Conservation (phyloP, 2,888 invertebrate species). For the Ectemnius continuus region DNA sequence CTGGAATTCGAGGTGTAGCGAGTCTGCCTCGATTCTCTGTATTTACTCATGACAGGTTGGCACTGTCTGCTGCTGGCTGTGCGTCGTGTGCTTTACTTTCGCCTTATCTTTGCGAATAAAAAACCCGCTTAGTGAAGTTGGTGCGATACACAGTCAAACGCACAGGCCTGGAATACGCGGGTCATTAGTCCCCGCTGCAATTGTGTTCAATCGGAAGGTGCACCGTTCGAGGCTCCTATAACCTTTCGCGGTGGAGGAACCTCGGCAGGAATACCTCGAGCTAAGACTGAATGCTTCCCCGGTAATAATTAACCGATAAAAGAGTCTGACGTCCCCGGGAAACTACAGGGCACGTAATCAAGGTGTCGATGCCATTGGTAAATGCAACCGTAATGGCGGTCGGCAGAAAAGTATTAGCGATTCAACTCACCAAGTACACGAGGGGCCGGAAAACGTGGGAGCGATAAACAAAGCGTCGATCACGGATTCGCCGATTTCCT, state of each 20-base stretch:
- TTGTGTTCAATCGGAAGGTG: constrained; percentile 28
- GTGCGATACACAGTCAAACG: not conserved
- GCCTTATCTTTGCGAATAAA: not conserved
- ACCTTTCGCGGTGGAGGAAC: too few species aligned
- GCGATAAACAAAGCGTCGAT: not conserved
- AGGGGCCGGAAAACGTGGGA: not conserved
- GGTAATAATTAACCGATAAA: not conserved
- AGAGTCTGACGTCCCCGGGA: not conserved
- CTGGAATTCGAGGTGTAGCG: too few species aligned
- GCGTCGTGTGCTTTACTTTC: too few species aligned
- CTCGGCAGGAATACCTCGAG: not conserved
- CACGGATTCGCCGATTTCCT: too few species aligned
- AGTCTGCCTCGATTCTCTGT: not conserved
- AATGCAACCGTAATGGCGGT: constrained; percentile 56
- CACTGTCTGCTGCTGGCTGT: too few species aligned
- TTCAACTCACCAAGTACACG: constrained; percentile 17
- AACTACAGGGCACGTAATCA: too few species aligned
- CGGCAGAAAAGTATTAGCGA: constrained; percentile 28
- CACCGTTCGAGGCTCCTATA: too few species aligned
- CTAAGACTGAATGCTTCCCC: not conserved
- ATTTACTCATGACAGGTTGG: not conserved
- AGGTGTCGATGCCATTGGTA: constrained; percentile 28
- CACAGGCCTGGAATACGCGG: constrained; percentile 39
- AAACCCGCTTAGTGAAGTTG: too few species aligned
- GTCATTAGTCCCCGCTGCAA: constrained; percentile 45